Evolutionary conservation across 2,113 vertebrate genomes (phyloP), one percentile per base, ranked within the genome.

Genomic region (Perca fluviatilis): DNA sequence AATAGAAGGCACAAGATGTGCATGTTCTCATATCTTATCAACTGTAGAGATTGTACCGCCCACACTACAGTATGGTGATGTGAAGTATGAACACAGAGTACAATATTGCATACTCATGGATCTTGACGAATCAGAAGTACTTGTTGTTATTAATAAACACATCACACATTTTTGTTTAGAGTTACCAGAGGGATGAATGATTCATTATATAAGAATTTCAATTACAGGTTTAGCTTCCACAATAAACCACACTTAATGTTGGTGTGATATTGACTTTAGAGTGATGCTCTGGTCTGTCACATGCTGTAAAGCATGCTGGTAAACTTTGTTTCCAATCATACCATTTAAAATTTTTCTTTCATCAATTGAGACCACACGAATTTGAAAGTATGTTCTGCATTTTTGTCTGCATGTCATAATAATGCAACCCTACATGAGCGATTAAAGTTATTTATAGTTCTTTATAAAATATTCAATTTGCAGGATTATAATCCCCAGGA

Each of bases 91-190:
- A 46, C 1, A 16, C 19, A 63, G 15, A 51, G 21, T 6, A 75
- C 13, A 56, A 36, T 4, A n/a, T 8, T 19, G 27, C 15, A 58
- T 13, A 27, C 23, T 56, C 14, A 43, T 13, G 70, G 36, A 14
- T 54, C 36, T 77, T 62, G 23, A 63, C 63, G 49, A 64, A 64
- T 67, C 27, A 66, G 1, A 50, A 62, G 58, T 40, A 43, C 36
- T 43, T 43, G 25, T 19, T 71, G n/a, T 78, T 56, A 15, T 57
- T 30, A n/a, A 33, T 15, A 6, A 46, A 36, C 36, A 81, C 18
- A 43, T 53, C 51, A 70, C 18, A 43, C 14, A 68, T 65, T 69
- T 80, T 80, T 65, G 18, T 63, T 57, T 5, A 65, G n/a, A 23
- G 33, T 40, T 51, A n/a, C 4, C 12, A 77, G 21, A 78, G 27